These are phyloP conservation scores for Lomographa bimaculata DNA, from an alignment of 2,888 invertebrate species.

Conservation along the genomic window DNA sequence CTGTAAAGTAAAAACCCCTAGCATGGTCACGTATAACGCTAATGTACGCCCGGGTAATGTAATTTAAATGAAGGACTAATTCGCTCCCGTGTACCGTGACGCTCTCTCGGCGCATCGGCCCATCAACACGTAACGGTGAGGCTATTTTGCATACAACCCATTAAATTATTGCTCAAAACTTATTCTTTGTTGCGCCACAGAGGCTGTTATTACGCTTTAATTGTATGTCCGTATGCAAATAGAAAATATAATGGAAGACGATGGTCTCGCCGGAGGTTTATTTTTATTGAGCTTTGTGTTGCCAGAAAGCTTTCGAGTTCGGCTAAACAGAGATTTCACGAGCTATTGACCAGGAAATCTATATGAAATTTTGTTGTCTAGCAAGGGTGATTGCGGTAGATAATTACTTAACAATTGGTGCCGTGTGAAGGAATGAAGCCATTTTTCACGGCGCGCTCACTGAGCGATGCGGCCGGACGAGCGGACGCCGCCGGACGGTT, in stretches of 20 bases:
- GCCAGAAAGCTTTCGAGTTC: constrained; percentile 43
- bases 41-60: constrained; percentile 69
- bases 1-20: constrained; percentile 54
- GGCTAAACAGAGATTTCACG: constrained; percentile 40
- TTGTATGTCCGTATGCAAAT: constrained; percentile 80
- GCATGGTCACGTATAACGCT: constrained; percentile 62
- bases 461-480: constrained; percentile 31
- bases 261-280: constrained; percentile 62
- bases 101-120: constrained; percentile 72
- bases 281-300: constrained; percentile 67
- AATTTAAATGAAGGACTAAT: constrained; percentile 82
- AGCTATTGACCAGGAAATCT: constrained; percentile 45
- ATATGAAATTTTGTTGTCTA: constrained; percentile 29
- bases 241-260: constrained; percentile 74
- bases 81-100: constrained; percentile 78
- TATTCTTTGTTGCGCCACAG: constrained; percentile 81
- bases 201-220: constrained; percentile 80
- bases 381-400: constrained; percentile 25
- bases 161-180: constrained; percentile 83
- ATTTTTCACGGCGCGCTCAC: constrained; percentile 58
- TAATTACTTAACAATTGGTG: constrained; percentile 22
- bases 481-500: constrained; percentile 39
- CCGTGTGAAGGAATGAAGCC: constrained; percentile 57
- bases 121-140: constrained; percentile 80
- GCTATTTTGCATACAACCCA: constrained; percentile 83